Evolutionary conservation across 2,888 invertebrate genomes (phyloP), one percentile per base, ranked within the genome.

Genomic region (Andricus quercusramuli): DNA sequence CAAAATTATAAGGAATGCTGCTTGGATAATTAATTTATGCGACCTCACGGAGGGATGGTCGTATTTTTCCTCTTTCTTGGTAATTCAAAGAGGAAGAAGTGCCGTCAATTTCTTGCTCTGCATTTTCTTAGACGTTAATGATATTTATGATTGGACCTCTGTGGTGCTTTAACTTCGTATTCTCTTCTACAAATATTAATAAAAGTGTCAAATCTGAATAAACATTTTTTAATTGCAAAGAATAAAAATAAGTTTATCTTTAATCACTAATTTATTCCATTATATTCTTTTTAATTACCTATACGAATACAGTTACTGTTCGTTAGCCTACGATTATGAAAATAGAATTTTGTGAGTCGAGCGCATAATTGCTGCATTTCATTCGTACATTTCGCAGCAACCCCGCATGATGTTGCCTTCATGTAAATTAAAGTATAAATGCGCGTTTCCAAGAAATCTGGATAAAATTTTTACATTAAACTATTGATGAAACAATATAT

Each of bases 1-100:
- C 15, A 1, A 74, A 56, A 74, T 74, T 51, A 37, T 37, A 25
- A 56, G 68, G 22, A 77, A 74, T 64, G 29, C 37, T 78, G 78
- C 70, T 78, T 67, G 81, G 82, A 66, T 78, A 80, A 85, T 83
- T 84, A 80, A 86, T 86, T 86, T 85, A 85, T 86, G 86, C 83
- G 78, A 85, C 76, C 68, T 85, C 85, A 86, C 83, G 86, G 59
- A 81, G 76, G 66, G 56, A 56, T 68, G 76, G 62, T 82, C 78
- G 47, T 64, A 79, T 79, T 64, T 62, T 68, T 37, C 37, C 51
- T 47, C 62, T 56, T 70, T 37, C 62, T 41, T 70, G 20, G 47
- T 37, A 74, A 74, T 56, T 74, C 37, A 51, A 74, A 74, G 0
- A 47, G 17, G 51, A 70, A 13, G 5, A 56, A 56, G 56, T 56